Percentiles rank a stretch among this genome's conserved stretches.
Evolutionary conservation across 2,888 invertebrate genomes (phyloP).

Genomic region (Muscina levida): DNA sequence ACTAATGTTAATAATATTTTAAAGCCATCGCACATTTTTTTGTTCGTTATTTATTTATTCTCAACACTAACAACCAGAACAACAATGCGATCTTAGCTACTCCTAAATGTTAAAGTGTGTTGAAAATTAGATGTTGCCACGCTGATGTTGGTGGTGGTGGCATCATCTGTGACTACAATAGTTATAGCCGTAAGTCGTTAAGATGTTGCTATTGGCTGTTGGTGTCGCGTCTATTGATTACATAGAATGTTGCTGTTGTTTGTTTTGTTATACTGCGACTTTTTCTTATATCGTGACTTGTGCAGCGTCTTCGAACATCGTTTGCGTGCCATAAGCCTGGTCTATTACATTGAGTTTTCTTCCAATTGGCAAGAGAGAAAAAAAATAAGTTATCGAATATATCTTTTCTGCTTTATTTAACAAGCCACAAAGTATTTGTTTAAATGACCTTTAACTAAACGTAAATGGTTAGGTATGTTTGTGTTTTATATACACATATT

Average conservation of each 20-base stretch:
- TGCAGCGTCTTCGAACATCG: constrained; percentile 46
- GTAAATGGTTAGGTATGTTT: constrained; percentile 40
- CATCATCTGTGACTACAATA: constrained; percentile 56
- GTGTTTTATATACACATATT: constrained; percentile 12
- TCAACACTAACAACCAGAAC: constrained; percentile 3
- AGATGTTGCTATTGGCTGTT: neutral
- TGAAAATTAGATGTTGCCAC: constrained; percentile 59
- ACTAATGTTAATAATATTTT: constrained; percentile 51
- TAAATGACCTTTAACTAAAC: constrained; percentile 63
- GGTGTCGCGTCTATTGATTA: neutral
- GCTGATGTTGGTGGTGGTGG: no score
- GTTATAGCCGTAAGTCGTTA: constrained; percentile 18
- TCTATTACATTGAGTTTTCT: constrained; percentile 1
- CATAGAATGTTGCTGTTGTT: neutral
- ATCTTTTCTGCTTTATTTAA: constrained; percentile 63
- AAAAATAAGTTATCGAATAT: constrained; percentile 10
- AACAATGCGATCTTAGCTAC: constrained; percentile 25
- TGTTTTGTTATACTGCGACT: constrained; percentile 32
- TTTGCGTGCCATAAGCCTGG: constrained; percentile 50
- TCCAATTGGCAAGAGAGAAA: constrained; percentile 31
- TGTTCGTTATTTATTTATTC: neutral
- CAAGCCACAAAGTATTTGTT: constrained; percentile 52
- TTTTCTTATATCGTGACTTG: constrained; percentile 62
- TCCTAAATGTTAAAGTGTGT: constrained; percentile 63
- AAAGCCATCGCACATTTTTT: constrained; percentile 40